A percentile compares a stretch with the other conserved stretches of the same genome.
phyloP scores from a whole-genome alignment of 2,797 vertebrate genomes.

The Tragopan temminckii region DNA sequence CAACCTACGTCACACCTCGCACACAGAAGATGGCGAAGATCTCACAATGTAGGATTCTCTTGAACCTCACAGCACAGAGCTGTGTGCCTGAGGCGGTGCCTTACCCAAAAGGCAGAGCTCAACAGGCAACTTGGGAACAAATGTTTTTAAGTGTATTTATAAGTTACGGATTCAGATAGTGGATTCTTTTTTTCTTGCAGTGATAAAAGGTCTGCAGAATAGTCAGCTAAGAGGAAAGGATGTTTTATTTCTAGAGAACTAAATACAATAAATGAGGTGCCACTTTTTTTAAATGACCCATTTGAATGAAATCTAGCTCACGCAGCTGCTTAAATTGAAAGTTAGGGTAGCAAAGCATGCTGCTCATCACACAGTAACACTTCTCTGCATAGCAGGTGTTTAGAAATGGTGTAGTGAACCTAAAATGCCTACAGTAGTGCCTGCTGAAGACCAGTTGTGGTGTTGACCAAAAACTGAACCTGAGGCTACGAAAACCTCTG shows the following conservation, averaged over 20 bases:
- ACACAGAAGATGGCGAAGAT: neutral
- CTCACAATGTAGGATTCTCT: neutral
- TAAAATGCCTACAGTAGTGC: conserved; percentile 47
- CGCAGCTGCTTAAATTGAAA: conserved; percentile 37
- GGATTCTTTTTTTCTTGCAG: neutral
- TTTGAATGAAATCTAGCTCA: conserved; percentile 48
- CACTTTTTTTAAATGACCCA: neutral
- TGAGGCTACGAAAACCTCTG: conserved; percentile 48
- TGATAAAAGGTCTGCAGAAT: neutral
- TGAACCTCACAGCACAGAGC: neutral
- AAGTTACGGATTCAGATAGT: neutral
- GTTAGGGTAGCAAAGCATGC: neutral
- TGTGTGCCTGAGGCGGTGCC: neutral
- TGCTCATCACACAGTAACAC: neutral
- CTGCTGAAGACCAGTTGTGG: conserved; percentile 22
- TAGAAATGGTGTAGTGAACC: conserved; percentile 65
- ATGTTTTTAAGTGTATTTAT: neutral
- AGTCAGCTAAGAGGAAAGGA: neutral
- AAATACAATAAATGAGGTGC: neutral
- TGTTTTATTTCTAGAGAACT: neutral
- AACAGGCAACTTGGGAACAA: neutral
- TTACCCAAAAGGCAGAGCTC: neutral
- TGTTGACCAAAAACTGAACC: neutral
- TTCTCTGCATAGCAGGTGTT: conserved; percentile 13
- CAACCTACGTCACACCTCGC: neutral